Conservation (phyloP, 2,888 invertebrate genomes). For the Isoperla grammatica region DNA sequence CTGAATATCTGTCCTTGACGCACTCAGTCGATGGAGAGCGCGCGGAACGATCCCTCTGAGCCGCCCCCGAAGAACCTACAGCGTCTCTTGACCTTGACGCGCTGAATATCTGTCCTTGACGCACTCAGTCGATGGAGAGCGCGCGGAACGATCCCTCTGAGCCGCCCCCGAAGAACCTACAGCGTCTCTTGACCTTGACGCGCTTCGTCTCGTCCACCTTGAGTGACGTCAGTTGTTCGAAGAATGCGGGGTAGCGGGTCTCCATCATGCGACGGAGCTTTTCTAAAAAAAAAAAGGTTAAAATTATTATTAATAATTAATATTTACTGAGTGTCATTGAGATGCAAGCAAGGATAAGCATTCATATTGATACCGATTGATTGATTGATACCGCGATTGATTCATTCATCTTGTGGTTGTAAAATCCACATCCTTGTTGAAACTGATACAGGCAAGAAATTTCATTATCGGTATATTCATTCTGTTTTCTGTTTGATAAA, state of each 20-base stretch:
- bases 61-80: too few relatives aligned
- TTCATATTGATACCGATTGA: background rate
- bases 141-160: slow-evolving; percentile 4
- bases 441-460: too few relatives aligned
- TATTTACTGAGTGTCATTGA: background rate
- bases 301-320: background rate
- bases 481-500: too few relatives aligned
- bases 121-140: slow-evolving; percentile 8
- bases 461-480: too few relatives aligned
- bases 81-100: too few relatives aligned
- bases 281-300: slow-evolving; percentile 13
- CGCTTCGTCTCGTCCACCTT: slow-evolving; percentile 14
- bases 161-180: background rate
- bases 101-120: background rate
- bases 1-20: too few relatives aligned
- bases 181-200: too few relatives aligned
- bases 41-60: too few relatives aligned
- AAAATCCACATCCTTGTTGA: too few relatives aligned
- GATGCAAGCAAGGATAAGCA: background rate
- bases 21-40: too few relatives aligned
- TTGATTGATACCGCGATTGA: too few relatives aligned
- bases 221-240: slow-evolving; percentile 16
- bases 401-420: too few relatives aligned
- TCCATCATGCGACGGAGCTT: slow-evolving; percentile 12
- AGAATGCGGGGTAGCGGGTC: slow-evolving; percentile 11